phyloP scores from a whole-genome alignment of 2,888 invertebrate species.

The Anoncus sp. region DNA sequence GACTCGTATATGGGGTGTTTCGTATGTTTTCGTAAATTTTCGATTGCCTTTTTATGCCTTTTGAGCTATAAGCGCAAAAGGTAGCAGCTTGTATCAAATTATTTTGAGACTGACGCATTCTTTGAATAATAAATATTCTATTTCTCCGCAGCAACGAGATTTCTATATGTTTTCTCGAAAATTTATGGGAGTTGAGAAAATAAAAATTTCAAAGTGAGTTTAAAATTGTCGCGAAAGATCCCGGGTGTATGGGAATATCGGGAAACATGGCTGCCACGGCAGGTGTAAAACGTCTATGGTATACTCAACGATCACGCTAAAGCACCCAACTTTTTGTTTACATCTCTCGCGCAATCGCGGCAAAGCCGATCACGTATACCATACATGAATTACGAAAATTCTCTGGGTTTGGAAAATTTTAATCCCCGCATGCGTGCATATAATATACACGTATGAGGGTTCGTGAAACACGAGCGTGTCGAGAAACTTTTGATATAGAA shows the following conservation, averaged over 20 bases:
- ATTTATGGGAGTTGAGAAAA: background rate
- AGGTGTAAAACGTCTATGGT: too few relatives aligned
- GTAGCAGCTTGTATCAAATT: background rate
- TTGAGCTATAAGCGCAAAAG: too few relatives aligned
- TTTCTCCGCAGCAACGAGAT: background rate
- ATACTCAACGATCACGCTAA: background rate
- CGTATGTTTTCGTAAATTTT: too few relatives aligned
- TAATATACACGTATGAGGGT: background rate
- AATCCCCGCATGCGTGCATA: background rate
- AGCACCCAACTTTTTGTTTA: background rate
- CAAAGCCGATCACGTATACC: background rate
- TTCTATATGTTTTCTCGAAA: background rate
- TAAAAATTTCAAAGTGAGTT: background rate
- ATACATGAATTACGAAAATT: too few relatives aligned
- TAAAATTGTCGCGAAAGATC: background rate
- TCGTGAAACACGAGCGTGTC: constrained; percentile 30
- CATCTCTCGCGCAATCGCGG: background rate
- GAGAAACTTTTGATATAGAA: constrained; percentile 25
- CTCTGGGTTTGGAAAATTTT: background rate
- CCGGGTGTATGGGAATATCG: too few relatives aligned
- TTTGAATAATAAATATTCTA: background rate
- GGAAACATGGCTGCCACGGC: too few relatives aligned
- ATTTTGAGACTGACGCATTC: background rate
- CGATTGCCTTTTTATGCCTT: too few relatives aligned
- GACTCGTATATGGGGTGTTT: background rate